Base-by-base conservation (phyloP, 1,140 invertebrate genomes). In the Sinella curviseta region DNA sequence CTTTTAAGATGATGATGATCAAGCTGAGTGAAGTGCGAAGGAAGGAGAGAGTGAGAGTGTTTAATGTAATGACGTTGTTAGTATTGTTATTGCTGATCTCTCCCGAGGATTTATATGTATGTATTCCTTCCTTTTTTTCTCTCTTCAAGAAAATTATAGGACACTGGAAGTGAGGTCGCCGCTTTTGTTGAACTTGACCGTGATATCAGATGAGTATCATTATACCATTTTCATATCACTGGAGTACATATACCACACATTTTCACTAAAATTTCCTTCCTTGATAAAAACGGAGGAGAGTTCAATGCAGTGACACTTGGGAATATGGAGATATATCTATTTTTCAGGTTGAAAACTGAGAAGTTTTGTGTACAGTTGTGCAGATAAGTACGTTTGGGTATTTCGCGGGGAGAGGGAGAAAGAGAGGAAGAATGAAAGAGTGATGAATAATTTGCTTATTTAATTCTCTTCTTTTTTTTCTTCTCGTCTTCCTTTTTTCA, bases 391-490 rank as follows among this genome's bases (percentile, higher is more conserved):
- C n/a, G n/a, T n/a, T n/a, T n/a, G n/a, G n/a, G n/a, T n/a, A n/a
- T n/a, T n/a, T n/a, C n/a, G n/a, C n/a, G n/a, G n/a, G n/a, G n/a
- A n/a, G n/a, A 48, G 39, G 20, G 20, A 48, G 8, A 48, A 48
- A 12, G 20, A 20, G 3, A n/a, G 14, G 65, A 31, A 33, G 65
- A 70, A 70, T 30, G 65, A 70, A 65, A 65, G 65, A 60, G 65
- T 33, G 65, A 70, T 70, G 65, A 70, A 70, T 70, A 70, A 70
- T 70, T 70, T 70, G 28, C 65, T 70, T 70, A 30, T 70, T 70
- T 70, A 70, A 70, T 70, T 33, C 31, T 8, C n/a, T n/a, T 8
- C n/a, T 70, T 70, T 70, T 70, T 70, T 30, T 70, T 30, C 30
- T 33, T 4, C 31, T 30, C 31, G 65, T 33, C 65, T 14, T 48